Evolutionary conservation across 37 sponge, comb jelly and placozoan genomes (phyloP).

Genomic region (Diacarnus erythraeanus): DNA sequence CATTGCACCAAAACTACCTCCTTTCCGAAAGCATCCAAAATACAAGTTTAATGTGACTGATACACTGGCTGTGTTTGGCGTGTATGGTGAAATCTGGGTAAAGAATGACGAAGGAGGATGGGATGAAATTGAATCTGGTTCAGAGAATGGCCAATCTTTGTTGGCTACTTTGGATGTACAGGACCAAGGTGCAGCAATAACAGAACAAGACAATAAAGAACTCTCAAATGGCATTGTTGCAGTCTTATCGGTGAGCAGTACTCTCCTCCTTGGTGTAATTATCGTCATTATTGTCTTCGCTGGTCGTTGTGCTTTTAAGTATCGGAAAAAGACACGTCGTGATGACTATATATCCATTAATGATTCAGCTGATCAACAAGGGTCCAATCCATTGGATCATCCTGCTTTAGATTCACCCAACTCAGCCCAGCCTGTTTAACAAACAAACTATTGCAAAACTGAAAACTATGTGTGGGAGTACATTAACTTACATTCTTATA

Average conservation of each 20-base stretch:
- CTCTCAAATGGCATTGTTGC: conserved; percentile 17
- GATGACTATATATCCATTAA: not conserved
- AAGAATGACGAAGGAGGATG: conserved; percentile 18
- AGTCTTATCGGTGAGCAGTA: conserved; percentile 9
- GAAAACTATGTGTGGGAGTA: no score
- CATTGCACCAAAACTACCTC: conserved; percentile 37
- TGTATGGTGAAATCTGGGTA: conserved; percentile 19
- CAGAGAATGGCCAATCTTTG: not conserved
- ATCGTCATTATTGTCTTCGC: conserved; percentile 21
- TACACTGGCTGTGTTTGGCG: conserved; percentile 29
- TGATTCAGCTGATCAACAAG: not conserved
- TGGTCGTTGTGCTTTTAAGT: not conserved
- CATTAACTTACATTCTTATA: no score
- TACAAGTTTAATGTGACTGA: conserved; percentile 25
- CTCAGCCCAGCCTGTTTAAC: not conserved
- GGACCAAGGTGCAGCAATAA: not conserved
- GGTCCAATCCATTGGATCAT: not conserved
- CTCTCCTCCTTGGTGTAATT: conserved; percentile 19
- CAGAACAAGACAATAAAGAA: not conserved
- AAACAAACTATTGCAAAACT: no score
- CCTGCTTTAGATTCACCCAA: not conserved
- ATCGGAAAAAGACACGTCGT: not conserved
- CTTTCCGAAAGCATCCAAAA: conserved; percentile 39
- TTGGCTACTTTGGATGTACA: not conserved
- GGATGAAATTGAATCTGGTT: conserved; percentile 6